These are phyloP conservation scores for Rhinogobius similis DNA, from an alignment of 2,113 vertebrate species.

Conservation along the genomic window DNA sequence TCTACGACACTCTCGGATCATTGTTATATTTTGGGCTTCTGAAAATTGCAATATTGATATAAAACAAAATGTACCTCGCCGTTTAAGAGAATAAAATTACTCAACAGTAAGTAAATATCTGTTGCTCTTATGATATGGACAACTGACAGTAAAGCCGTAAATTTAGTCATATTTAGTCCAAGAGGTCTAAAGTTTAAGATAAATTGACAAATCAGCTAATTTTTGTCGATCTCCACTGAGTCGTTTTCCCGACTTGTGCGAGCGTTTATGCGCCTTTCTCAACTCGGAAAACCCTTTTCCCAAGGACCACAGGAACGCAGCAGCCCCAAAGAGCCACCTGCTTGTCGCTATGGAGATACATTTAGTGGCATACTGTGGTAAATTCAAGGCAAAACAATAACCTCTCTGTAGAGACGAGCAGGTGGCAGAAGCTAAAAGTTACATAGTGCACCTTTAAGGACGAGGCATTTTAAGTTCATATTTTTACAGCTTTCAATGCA, in stretches of 20 bases:
- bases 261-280: too few relatives aligned
- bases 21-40: too few relatives aligned
- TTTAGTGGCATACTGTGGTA: too few relatives aligned
- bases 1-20: too few relatives aligned
- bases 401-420: neutral
- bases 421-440: neutral
- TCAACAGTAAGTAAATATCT: neutral
- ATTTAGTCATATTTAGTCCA: neutral
- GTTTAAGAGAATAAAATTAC: too few relatives aligned
- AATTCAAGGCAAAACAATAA: too few relatives aligned
- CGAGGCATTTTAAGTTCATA: neutral
- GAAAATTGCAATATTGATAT: too few relatives aligned
- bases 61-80: too few relatives aligned
- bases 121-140: neutral
- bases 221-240: neutral
- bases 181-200: neutral
- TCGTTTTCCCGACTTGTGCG: too few relatives aligned
- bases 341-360: too few relatives aligned
- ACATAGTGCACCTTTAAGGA: neutral
- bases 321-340: too few relatives aligned
- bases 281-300: slow-evolving; percentile 32
- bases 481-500: slow-evolving; percentile 75
- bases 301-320: too few relatives aligned
- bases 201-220: neutral
- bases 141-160: neutral